These are phyloP conservation scores for Panorpa germanica DNA, from an alignment of 2,888 invertebrate genomes.

Conservation along the genomic window DNA sequence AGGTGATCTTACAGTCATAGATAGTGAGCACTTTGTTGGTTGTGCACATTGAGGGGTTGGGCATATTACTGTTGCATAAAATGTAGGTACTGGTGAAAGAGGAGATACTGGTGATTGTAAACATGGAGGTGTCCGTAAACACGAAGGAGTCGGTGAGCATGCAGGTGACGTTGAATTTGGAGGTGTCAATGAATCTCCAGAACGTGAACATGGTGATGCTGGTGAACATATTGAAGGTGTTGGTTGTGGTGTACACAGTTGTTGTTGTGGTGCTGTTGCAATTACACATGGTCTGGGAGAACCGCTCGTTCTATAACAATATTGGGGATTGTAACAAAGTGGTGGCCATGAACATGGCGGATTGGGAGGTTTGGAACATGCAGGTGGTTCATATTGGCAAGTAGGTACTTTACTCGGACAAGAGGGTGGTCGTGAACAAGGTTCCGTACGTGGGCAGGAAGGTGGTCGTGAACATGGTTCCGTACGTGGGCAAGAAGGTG, in stretches of 20 bases:
- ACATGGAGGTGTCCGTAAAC: slow-evolving; percentile 3
- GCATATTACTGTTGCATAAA: not conserved
- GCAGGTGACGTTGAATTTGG: not conserved
- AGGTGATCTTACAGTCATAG: slow-evolving; percentile 1
- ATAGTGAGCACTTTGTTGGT: slow-evolving; percentile 1
- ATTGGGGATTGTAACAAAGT: too few species aligned
- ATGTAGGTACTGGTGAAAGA: slow-evolving; percentile 3
- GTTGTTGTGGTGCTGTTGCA: slow-evolving; percentile 6
- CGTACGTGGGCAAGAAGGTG: too few species aligned
- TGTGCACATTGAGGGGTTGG: not conserved
- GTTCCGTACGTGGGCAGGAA: too few species aligned
- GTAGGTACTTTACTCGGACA: not conserved
- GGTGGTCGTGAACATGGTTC: too few species aligned
- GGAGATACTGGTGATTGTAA: slow-evolving; percentile 5
- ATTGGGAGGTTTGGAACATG: not conserved
- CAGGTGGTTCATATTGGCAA: not conserved
- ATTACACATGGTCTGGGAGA: too few species aligned
- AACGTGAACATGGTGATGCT: slow-evolving; percentile 1
- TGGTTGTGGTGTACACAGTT: slow-evolving; percentile 5
- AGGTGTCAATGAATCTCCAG: not conserved
- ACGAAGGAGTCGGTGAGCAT: not conserved
- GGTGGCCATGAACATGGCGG: slow-evolving; percentile 1
- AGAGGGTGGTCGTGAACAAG: too few species aligned
- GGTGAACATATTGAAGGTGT: slow-evolving; percentile 1
- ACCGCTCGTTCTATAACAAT: too few species aligned